Evolutionary conservation across 2,888 invertebrate species (phyloP).

Genomic region (Tenthredo notha): DNA sequence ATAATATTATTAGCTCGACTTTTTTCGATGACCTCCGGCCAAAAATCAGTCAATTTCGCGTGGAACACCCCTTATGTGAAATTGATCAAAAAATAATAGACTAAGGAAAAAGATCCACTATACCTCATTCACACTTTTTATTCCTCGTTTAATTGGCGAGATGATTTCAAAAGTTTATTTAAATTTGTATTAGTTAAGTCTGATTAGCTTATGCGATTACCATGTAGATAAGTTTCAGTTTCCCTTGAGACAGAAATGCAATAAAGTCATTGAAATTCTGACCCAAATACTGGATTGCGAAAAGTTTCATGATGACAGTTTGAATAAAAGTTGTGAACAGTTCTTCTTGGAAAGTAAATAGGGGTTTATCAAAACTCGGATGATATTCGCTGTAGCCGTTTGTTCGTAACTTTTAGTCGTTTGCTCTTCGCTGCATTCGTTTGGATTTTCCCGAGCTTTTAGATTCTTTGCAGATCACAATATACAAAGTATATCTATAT

Average conservation of each 20-base stretch:
- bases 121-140: neutral
- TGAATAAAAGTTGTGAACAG: neutral
- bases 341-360: neutral
- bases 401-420: neutral
- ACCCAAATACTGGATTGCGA: neutral
- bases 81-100: neutral
- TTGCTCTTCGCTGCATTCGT: neutral
- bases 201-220: neutral
- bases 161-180: constrained; percentile 1
- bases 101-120: neutral
- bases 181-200: neutral
- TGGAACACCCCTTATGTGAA: too few species aligned
- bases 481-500: neutral
- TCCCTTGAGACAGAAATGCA: constrained; percentile 42
- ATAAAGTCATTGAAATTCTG: constrained; percentile 1
- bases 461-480: neutral
- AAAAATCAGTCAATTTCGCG: too few species aligned
- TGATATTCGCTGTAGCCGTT: neutral
- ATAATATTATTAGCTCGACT: too few species aligned
- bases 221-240: neutral
- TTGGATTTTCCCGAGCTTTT: neutral
- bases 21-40: too few species aligned
- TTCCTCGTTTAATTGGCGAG: neutral
- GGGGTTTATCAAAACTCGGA: neutral
- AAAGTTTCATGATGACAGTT: neutral